These are phyloP conservation scores for Graptemys geographica DNA, from an alignment of 2,797 vertebrate species.

Conservation along the genomic window DNA sequence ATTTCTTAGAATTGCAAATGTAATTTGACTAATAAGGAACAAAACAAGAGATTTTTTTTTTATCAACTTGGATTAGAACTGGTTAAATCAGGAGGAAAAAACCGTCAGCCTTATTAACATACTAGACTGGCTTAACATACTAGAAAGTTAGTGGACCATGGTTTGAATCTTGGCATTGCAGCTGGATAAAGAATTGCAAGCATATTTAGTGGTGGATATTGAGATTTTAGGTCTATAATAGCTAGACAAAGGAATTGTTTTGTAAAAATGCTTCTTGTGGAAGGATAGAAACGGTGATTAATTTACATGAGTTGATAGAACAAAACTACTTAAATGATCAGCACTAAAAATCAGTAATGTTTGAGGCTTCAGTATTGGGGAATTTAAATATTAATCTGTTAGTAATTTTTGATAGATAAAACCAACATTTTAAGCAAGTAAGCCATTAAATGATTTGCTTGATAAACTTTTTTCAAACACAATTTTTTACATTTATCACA, in stretches of 20 bases:
- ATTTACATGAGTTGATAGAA: not conserved
- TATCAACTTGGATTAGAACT: not conserved
- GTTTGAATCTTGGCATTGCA: not conserved
- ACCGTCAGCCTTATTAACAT: not conserved
- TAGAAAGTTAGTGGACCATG: not conserved
- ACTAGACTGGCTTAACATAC: not conserved
- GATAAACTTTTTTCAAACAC: not conserved
- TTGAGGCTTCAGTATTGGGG: not conserved
- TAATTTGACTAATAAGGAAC: not conserved
- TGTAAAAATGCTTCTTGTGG: not conserved
- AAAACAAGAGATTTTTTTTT: not conserved
- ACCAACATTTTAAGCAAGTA: not conserved
- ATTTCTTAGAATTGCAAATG: not conserved
- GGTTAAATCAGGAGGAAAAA: not conserved
- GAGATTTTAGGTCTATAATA: not conserved
- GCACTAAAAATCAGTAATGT: not conserved
- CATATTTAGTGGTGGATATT: not conserved
- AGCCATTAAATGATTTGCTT: not conserved
- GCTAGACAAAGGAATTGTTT: not conserved
- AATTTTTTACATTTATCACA: not conserved
- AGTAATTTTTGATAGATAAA: not conserved
- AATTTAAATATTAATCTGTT: not conserved
- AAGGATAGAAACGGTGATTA: not conserved
- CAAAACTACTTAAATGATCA: not conserved
- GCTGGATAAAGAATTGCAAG: not conserved